These are phyloP conservation scores for Melinaea menophilus DNA, from an alignment of 2,888 invertebrate genomes.

Conservation along the genomic window DNA sequence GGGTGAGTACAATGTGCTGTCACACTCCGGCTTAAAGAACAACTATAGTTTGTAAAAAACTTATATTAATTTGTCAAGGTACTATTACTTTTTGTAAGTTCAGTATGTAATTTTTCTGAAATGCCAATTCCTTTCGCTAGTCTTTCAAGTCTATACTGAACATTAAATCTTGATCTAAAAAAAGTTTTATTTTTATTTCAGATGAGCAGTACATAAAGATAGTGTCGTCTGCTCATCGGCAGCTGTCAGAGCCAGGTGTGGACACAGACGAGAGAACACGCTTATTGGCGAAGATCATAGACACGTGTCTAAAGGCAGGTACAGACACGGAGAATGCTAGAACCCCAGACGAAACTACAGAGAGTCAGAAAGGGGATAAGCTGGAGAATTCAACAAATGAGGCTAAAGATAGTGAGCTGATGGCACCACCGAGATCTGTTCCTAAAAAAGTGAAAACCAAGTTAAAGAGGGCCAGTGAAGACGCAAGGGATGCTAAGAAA, in stretches of 20 bases:
- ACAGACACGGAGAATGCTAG: constrained; percentile 25
- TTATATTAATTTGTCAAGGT: too few species aligned
- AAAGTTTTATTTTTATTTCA: constrained; percentile 33
- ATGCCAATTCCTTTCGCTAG: too few species aligned
- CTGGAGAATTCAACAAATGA: too few species aligned
- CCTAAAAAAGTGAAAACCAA: neutral
- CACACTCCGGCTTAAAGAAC: too few species aligned
- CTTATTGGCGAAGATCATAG: constrained; percentile 55
- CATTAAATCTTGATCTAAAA: too few species aligned
- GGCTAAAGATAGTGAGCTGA: neutral
- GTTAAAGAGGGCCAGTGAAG: neutral
- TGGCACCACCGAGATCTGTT: neutral
- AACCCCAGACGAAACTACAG: neutral
- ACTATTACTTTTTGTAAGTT: too few species aligned
- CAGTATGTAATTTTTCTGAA: too few species aligned
- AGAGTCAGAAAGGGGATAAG: too few species aligned
- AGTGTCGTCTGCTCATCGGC: constrained; percentile 51
- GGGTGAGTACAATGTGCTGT: constrained; percentile 41
- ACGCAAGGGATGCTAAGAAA: neutral
- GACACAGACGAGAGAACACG: constrained; percentile 57
- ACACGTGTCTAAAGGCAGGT: constrained; percentile 53
- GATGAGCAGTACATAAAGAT: constrained; percentile 56
- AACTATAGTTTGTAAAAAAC: too few species aligned
- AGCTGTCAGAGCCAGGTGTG: constrained; percentile 51
- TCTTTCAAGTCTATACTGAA: too few species aligned